phyloP scores from a whole-genome alignment of 1,140 invertebrate genomes.

The Acromyrmex charruanus region DNA sequence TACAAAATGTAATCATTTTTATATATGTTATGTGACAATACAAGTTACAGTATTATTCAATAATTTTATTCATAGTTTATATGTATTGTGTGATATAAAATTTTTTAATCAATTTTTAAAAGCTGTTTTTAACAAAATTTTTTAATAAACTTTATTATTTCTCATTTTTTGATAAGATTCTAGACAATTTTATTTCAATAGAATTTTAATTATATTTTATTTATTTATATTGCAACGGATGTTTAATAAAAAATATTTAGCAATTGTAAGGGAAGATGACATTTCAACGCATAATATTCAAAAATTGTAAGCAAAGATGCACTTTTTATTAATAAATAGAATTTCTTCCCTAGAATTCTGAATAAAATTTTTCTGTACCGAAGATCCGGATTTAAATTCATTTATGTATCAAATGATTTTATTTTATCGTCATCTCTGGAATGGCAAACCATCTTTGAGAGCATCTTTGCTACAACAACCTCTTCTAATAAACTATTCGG shows the following conservation, averaged over 20 bases:
- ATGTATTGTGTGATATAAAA: not conserved
- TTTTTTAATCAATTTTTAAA: not conserved
- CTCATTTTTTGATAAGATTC: not conserved
- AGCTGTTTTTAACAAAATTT: not conserved
- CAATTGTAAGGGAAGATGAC: not conserved
- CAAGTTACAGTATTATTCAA: not conserved
- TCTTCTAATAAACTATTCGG: no score
- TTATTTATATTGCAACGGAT: not conserved
- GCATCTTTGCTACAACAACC: no score
- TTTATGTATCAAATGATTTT: no score
- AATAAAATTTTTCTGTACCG: no score
- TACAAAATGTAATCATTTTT: not conserved
- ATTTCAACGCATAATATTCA: not conserved
- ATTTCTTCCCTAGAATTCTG: not conserved
- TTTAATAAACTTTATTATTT: not conserved
- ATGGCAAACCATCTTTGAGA: no score
- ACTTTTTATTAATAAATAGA: not conserved
- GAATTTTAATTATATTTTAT: not conserved
- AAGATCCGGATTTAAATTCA: no score
- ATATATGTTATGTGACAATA: no score
- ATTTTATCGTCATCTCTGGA: no score
- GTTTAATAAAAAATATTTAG: not conserved
- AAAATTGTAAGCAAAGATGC: not conserved
- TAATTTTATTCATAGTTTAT: not conserved
- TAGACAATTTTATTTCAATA: not conserved